Percentiles rank a stretch among this genome's conserved stretches.
phyloP scores from a whole-genome alignment of 2,888 invertebrate species.

The Seladonia tumulorum region DNA sequence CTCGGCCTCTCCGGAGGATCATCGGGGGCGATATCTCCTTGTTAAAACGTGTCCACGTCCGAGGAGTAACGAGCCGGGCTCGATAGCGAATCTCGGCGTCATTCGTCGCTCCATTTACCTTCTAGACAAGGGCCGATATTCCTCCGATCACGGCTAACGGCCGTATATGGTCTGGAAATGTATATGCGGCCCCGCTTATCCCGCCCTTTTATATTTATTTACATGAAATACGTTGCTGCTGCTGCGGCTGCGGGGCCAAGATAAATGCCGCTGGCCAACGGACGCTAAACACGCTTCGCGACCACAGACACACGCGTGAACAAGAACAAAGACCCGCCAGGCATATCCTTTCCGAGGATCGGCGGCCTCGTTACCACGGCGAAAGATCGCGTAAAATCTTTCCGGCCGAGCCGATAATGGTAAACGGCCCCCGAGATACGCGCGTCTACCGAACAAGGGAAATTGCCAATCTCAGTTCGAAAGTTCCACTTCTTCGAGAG shows the following conservation, averaged over 20 bases:
- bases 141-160: slow-evolving; percentile 37
- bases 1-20: slow-evolving; percentile 41
- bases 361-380: slow-evolving; percentile 39
- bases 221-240: slow-evolving; percentile 27
- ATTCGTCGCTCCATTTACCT: slow-evolving; percentile 50
- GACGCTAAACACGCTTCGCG: slow-evolving; percentile 1
- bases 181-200: slow-evolving; percentile 24
- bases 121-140: slow-evolving; percentile 40
- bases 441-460: background rate
- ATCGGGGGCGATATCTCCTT: slow-evolving; percentile 55
- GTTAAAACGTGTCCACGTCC: slow-evolving; percentile 67
- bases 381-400: background rate
- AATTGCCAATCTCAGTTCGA: slow-evolving; percentile 8
- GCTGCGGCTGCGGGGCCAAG: slow-evolving; percentile 2
- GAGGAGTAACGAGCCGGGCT: slow-evolving; percentile 59
- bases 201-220: slow-evolving; percentile 39
- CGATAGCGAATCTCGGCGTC: slow-evolving; percentile 62
- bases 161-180: slow-evolving; percentile 47
- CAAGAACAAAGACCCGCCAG: slow-evolving; percentile 33
- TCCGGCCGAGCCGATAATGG: background rate
- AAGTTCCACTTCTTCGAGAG: background rate
- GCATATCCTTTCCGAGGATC: slow-evolving; percentile 40
- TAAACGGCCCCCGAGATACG: background rate
- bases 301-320: background rate
- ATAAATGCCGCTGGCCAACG: background rate